phyloP scores from a whole-genome alignment of 2,888 invertebrate genomes.

The Drosophila nr. fundita region DNA sequence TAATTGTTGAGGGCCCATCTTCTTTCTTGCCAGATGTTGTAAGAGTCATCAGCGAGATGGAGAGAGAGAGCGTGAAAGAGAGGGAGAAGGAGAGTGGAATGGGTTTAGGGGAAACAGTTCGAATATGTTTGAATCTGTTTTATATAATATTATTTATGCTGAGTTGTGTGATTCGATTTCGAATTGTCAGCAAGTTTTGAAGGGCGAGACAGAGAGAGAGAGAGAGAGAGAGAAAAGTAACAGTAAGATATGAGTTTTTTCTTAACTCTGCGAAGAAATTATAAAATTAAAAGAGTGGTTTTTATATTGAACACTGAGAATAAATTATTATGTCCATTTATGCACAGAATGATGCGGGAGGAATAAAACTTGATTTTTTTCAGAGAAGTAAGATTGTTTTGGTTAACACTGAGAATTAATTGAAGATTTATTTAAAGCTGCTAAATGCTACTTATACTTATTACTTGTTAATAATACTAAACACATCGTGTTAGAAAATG shows the following conservation, averaged over 20 bases:
- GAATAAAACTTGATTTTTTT: neutral
- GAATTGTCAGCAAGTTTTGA: neutral
- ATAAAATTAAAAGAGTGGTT: neutral
- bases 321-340: neutral
- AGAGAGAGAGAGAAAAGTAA: neutral
- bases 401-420: neutral
- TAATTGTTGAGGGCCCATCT: slow-evolving; percentile 57
- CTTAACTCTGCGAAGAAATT: neutral
- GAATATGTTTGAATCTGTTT: slow-evolving; percentile 17
- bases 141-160: slow-evolving; percentile 45
- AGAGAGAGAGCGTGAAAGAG: neutral
- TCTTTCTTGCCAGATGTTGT: slow-evolving; percentile 62
- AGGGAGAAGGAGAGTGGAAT: neutral
- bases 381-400: neutral
- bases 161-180: neutral
- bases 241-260: neutral
- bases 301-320: neutral
- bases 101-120: neutral
- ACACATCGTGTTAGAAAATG: neutral
- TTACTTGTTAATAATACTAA: neutral
- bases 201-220: neutral
- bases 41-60: slow-evolving; percentile 18
- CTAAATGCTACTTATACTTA: neutral
- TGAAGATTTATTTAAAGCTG: neutral
- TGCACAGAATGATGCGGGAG: too few species aligned